Conservation (phyloP, 2,888 invertebrate genomes). For the Athetis lepigone region DNA sequence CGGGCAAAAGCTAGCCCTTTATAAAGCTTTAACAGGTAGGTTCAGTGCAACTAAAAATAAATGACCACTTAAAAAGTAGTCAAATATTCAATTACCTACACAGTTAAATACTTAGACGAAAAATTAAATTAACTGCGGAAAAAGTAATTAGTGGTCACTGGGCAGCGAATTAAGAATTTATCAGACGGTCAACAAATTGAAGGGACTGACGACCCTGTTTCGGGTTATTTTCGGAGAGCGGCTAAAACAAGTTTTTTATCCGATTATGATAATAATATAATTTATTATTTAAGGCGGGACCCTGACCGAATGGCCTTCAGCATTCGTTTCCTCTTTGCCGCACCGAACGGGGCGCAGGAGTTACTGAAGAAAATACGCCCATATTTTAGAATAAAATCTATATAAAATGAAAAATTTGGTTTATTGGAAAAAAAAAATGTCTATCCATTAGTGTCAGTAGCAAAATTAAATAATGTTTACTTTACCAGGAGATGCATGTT, state of each 20-base stretch:
- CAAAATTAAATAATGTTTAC: too few species aligned
- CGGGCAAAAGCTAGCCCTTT: too few species aligned
- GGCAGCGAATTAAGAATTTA: constrained; percentile 45
- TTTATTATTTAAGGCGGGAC: too few species aligned
- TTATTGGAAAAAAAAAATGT: too few species aligned
- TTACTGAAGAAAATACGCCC: too few species aligned
- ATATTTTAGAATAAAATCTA: too few species aligned
- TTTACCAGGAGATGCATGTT: too few species aligned
- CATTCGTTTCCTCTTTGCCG: too few species aligned
- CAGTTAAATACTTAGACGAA: constrained; percentile 31
- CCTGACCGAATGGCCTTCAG: too few species aligned
- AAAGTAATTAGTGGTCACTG: constrained; percentile 42
- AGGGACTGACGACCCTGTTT: constrained; percentile 20
- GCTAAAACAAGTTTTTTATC: neutral
- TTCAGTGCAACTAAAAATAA: neutral
- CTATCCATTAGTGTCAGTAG: too few species aligned
- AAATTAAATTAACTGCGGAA: constrained; percentile 51
- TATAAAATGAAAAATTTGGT: too few species aligned
- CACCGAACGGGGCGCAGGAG: too few species aligned
- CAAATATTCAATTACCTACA: constrained; percentile 32
- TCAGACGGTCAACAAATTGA: constrained; percentile 34
- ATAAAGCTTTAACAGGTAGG: neutral
- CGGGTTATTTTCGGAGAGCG: constrained; percentile 31
- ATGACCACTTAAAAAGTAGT: neutral
- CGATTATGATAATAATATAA: constrained; percentile 25